Base-by-base conservation (phyloP, 2,113 vertebrate genomes). In the Melanocharis versteri region DNA sequence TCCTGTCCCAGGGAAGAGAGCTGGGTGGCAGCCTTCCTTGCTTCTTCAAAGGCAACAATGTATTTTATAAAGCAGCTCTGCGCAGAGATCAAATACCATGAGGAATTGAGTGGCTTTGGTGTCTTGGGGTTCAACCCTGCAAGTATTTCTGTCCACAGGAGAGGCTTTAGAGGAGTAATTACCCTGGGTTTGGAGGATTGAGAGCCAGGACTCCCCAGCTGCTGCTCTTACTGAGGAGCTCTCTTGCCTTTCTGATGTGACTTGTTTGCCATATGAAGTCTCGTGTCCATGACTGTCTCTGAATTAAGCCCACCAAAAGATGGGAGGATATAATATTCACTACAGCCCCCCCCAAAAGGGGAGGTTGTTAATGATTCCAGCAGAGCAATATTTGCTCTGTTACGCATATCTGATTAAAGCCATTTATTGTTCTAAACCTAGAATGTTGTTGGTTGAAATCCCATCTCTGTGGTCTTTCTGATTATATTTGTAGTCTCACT, bases 351-450 rank as follows among this genome's bases (percentile, higher is more conserved):
- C 10, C 26, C 26, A 16, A 51, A 60, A 53, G 17, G 39, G 8
- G 33, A 28, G 15, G 19, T 17, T 35, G 8, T 56, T 66, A 58
- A 62, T 45, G 58, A 73, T n/a, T 45, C 31, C 39, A 51, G n/a
- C 65, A 82, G 69, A 90, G 62, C 39, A 82, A 47, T 91, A 76
- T 93, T 94, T 93, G 73, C 89, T 94, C 61, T 75, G 93, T 95
- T 93, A 87, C 54, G 24, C 58, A 8, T 90, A 97, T 77, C 91
- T 88, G 86, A 91, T 97, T 95, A 83, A 95, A 97, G 85, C 71
- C 87, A 89, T 95, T 96, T 97, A 94, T 97, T 97, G 92, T 97
- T 98, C 76, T 97, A 94, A 97, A 96, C 85, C 92, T 93, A 93
- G 87, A 93, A 96, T 60, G 89, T 90, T 89, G 97, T 97, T 95